Conservation (phyloP, 2,888 invertebrate species). For the Arctia plantaginis region DNA sequence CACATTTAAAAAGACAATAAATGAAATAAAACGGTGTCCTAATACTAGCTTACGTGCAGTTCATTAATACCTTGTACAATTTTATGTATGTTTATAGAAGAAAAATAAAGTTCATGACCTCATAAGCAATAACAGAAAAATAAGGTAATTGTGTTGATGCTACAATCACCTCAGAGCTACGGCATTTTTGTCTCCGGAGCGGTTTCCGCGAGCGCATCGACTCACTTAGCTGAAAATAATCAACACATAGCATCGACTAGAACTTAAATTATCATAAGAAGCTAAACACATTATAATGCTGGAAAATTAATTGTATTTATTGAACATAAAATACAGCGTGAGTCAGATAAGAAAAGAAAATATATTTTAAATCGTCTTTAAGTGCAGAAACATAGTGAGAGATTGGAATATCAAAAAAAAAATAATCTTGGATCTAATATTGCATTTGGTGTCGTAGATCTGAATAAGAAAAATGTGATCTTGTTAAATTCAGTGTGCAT, state of each 20-base stretch:
- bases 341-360: conserved; percentile 19
- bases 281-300: conserved; percentile 51
- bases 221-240: conserved; percentile 79
- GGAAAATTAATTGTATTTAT: conserved; percentile 33
- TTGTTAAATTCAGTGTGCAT: not conserved
- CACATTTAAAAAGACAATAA: not conserved
- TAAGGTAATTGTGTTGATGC: conserved; percentile 40
- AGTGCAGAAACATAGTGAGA: not conserved
- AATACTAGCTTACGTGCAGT: not conserved
- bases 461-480: not conserved
- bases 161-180: conserved; percentile 82
- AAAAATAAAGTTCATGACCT: not conserved
- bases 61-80: not conserved
- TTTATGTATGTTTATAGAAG: not conserved
- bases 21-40: not conserved
- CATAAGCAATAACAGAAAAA: conserved; percentile 4
- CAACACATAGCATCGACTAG: conserved; percentile 58
- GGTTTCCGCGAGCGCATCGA: conserved; percentile 78
- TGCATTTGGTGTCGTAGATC: not conserved
- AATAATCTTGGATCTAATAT: not conserved
- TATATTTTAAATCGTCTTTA: not conserved
- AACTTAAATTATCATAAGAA: conserved; percentile 58
- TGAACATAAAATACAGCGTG: conserved; percentile 39
- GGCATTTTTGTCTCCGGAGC: conserved; percentile 81
- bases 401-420: not conserved